phyloP scores from a whole-genome alignment of 2,113 vertebrate species.

The Carassius auratus region DNA sequence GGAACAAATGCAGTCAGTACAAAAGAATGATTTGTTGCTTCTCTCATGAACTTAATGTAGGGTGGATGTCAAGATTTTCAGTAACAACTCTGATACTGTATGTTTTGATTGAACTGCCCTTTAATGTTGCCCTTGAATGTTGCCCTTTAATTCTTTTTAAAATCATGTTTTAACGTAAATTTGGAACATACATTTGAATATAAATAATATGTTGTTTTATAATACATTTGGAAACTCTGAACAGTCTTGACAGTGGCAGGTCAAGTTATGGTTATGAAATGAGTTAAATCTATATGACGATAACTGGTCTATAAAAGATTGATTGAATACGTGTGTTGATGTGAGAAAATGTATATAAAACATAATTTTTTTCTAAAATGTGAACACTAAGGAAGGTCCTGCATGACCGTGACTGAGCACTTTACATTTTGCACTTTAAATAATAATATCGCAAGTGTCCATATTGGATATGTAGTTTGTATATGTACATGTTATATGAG shows the following conservation, averaged over 20 bases:
- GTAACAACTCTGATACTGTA: too few relatives aligned
- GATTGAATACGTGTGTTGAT: too few relatives aligned
- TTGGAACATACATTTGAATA: not conserved
- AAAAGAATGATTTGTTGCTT: not conserved
- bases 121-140: not conserved
- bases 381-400: too few relatives aligned
- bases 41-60: not conserved
- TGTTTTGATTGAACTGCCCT: not conserved
- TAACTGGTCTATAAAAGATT: too few relatives aligned
- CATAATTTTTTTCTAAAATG: too few relatives aligned
- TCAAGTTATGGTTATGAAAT: not conserved
- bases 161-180: not conserved
- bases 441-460: too few relatives aligned
- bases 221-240: not conserved
- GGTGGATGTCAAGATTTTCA: not conserved
- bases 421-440: too few relatives aligned
- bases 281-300: not conserved
- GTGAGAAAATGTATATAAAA: too few relatives aligned
- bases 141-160: not conserved
- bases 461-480: too few relatives aligned
- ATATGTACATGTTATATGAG: too few relatives aligned
- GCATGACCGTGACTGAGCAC: too few relatives aligned
- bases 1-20: not conserved
- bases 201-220: not conserved
- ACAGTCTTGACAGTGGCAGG: not conserved